Conservation (phyloP, 1,140 invertebrate genomes). For the Littorina saxatilis region DNA sequence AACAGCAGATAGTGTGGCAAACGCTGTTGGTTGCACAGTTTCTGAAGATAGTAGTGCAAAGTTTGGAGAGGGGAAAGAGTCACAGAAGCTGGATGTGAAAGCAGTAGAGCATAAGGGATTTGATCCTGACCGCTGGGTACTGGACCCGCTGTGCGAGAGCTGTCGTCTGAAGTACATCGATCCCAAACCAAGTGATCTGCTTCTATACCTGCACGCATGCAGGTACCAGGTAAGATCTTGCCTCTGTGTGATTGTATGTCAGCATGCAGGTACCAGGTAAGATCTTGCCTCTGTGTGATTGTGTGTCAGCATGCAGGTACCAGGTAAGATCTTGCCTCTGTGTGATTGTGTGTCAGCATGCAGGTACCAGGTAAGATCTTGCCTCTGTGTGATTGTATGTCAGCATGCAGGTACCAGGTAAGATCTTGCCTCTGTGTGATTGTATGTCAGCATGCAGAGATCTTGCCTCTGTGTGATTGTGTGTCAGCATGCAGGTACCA, state of each 20-base stretch:
- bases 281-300: not conserved
- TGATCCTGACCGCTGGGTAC: conserved; percentile 85
- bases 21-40: too few species aligned
- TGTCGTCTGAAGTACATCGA: conserved; percentile 94
- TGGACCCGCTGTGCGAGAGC: conserved; percentile 93
- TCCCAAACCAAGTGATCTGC: conserved; percentile 90
- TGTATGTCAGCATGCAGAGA: too few species aligned
- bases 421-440: too few species aligned
- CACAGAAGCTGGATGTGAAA: not conserved
- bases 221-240: conserved; percentile 86
- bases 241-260: not conserved
- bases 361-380: not conserved
- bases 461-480: too few species aligned
- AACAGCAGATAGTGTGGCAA: not conserved
- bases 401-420: too few species aligned
- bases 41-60: not conserved
- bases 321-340: not conserved
- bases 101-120: conserved; percentile 72
- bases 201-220: conserved; percentile 97
- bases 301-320: not conserved
- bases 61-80: not conserved
- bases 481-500: too few species aligned
- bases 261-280: not conserved
- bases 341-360: not conserved
- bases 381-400: not conserved